phyloP scores from a whole-genome alignment of 2,888 invertebrate genomes.

The Noctua janthina region DNA sequence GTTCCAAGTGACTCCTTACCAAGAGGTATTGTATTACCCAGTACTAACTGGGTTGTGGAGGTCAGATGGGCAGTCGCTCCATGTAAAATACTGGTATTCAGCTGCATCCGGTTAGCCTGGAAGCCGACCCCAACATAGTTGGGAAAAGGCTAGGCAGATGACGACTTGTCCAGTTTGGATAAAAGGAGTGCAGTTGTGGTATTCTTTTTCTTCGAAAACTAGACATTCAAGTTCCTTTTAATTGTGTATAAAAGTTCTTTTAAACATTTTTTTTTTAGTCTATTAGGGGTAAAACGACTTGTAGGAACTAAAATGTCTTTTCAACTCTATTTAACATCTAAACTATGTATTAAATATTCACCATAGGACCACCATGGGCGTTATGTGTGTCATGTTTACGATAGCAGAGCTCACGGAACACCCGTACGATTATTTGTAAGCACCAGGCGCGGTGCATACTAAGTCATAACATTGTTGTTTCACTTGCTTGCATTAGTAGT shows the following conservation, averaged over 20 bases:
- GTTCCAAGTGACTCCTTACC: no score
- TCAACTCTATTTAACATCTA: neutral
- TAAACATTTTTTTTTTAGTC: neutral
- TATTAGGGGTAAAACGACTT: neutral
- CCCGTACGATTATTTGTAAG: conserved; percentile 42
- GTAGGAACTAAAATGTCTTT: neutral
- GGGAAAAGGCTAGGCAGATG: no score
- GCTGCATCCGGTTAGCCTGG: no score
- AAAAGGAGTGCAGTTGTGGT: neutral
- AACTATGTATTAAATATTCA: neutral
- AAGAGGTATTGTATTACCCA: no score
- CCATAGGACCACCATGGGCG: conserved; percentile 52
- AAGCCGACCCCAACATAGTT: no score
- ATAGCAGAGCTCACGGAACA: conserved; percentile 29
- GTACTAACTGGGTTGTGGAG: no score
- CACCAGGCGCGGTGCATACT: conserved; percentile 39
- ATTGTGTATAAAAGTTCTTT: neutral
- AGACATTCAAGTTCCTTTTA: neutral
- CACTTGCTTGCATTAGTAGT: neutral
- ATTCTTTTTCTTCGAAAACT: neutral
- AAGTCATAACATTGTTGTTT: conserved; percentile 34
- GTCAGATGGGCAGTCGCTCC: no score
- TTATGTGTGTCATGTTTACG: conserved; percentile 42
- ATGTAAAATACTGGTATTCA: no score
- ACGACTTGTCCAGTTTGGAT: neutral